These are phyloP conservation scores for Neoitamus cyanurus DNA, from an alignment of 2,888 invertebrate species.

Conservation along the genomic window DNA sequence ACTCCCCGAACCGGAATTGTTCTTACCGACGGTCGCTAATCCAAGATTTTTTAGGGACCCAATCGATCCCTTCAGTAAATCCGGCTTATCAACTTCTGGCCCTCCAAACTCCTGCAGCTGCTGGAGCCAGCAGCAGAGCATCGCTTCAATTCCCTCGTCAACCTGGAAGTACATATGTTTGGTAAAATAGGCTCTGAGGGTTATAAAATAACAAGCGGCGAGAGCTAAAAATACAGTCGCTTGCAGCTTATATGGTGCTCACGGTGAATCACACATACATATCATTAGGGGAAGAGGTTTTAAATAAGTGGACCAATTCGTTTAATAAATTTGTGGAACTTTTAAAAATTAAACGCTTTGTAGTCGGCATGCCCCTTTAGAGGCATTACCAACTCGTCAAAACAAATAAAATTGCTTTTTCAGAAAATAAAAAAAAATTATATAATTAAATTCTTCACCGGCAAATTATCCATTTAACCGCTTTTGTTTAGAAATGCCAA, in stretches of 20 bases:
- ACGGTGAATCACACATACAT: no score
- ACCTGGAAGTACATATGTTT: slow-evolving; percentile 66
- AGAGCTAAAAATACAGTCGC: neutral
- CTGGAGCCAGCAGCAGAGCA: slow-evolving; percentile 87
- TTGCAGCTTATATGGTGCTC: neutral
- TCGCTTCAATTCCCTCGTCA: slow-evolving; percentile 85
- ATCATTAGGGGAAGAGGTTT: no score
- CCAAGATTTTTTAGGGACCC: slow-evolving; percentile 72
- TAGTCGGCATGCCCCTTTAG: no score
- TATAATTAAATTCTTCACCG: no score
- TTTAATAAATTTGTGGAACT: no score
- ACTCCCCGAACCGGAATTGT: slow-evolving; percentile 66
- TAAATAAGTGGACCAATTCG: no score
- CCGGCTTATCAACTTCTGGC: slow-evolving; percentile 86
- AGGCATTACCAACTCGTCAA: no score
- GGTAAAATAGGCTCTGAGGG: neutral
- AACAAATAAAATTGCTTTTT: no score
- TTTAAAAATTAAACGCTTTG: no score
- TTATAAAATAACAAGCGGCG: neutral
- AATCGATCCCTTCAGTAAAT: slow-evolving; percentile 81
- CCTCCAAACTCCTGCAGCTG: slow-evolving; percentile 86
- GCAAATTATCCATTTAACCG: no score
- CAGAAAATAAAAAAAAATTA: no score
- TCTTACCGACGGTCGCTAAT: slow-evolving; percentile 64
- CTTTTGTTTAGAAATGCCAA: no score